phyloP scores from a whole-genome alignment of 2,888 invertebrate species.

The Sphaeridia pumilis region DNA sequence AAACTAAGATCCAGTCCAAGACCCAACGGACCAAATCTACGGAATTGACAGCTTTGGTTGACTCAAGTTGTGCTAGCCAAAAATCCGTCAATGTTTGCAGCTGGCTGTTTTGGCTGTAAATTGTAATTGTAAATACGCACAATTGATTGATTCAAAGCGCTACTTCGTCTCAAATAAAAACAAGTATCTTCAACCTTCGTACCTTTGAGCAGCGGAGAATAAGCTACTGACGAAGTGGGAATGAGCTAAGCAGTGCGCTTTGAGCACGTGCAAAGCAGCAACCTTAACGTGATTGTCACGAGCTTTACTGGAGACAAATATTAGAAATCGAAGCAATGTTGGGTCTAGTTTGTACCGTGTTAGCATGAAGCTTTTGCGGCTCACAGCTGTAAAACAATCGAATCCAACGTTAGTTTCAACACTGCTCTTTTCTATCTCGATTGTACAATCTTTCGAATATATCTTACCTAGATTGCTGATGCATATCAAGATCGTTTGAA shows the following conservation, averaged over 20 bases:
- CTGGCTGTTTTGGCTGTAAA: constrained; percentile 14
- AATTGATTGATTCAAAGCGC: too few relatives aligned
- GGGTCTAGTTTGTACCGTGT: not conserved
- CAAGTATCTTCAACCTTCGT: constrained; percentile 16
- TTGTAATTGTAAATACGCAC: too few relatives aligned
- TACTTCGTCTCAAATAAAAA: constrained; percentile 1
- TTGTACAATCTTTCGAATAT: too few relatives aligned
- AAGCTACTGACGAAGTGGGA: constrained; percentile 34
- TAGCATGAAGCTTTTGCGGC: not conserved
- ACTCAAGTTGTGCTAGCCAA: constrained; percentile 21
- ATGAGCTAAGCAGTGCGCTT: constrained; percentile 28
- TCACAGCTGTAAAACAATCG: too few relatives aligned
- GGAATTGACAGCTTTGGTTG: not conserved
- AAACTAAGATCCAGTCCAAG: constrained; percentile 28
- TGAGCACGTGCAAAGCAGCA: constrained; percentile 20
- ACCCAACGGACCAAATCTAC: constrained; percentile 7
- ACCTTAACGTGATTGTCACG: constrained; percentile 9
- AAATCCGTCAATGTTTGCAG: constrained; percentile 29
- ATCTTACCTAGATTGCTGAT: constrained; percentile 25
- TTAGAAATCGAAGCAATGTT: not conserved
- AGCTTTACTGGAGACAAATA: not conserved
- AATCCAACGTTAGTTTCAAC: too few relatives aligned
- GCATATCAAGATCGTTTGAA: constrained; percentile 19
- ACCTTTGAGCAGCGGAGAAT: constrained; percentile 22
- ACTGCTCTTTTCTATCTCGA: too few relatives aligned